phyloP scores from a whole-genome alignment of 2,113 vertebrate genomes.

The Elachura formosa region DNA sequence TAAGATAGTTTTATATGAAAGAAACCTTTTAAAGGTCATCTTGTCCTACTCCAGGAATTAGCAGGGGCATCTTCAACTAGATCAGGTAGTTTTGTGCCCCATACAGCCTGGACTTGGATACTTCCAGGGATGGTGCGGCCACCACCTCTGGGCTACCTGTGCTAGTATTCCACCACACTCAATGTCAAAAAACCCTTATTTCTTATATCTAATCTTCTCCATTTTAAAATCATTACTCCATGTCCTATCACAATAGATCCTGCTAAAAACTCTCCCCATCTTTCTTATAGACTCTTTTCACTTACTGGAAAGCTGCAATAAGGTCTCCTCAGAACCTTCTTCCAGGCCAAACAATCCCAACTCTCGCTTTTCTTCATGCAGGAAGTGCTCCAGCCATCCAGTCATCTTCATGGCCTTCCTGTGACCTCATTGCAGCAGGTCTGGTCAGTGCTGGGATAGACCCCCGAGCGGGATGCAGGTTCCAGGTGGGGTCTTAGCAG shows the following conservation, averaged over 20 bases:
- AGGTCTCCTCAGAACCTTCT: background rate
- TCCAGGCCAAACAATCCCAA: background rate
- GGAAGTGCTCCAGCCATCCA: background rate
- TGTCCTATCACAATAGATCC: rapidly evolving
- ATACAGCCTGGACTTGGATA: background rate
- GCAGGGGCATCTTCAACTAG: background rate
- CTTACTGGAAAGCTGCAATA: background rate
- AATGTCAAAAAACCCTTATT: background rate
- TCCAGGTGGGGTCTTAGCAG: background rate
- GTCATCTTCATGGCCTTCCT: background rate
- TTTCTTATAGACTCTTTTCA: background rate
- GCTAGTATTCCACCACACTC: background rate
- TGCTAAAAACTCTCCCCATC: background rate
- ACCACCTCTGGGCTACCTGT: background rate
- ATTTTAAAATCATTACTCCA: background rate
- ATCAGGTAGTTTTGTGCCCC: background rate
- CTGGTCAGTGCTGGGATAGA: background rate
- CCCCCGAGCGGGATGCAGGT: background rate
- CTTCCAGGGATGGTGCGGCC: background rate
- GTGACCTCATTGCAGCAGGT: background rate
- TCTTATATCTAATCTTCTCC: background rate
- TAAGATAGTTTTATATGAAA: background rate
- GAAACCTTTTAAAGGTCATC: background rate
- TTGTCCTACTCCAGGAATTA: background rate
- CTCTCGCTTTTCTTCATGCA: background rate